These are phyloP conservation scores for Eriocheir sinensis DNA, from an alignment of 1,140 invertebrate genomes.

Conservation along the genomic window DNA sequence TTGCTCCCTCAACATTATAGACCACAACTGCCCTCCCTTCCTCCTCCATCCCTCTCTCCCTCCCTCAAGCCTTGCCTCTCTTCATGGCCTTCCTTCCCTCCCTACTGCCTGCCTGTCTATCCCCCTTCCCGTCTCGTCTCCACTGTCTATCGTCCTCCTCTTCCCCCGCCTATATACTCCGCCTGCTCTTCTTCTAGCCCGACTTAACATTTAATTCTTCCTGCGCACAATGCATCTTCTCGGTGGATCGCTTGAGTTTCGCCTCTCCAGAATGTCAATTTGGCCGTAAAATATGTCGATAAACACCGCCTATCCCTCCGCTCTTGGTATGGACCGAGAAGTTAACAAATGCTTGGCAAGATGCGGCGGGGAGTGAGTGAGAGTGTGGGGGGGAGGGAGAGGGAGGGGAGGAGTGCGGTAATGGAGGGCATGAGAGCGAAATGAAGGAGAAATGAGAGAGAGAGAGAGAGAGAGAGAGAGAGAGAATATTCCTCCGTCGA, in stretches of 20 bases:
- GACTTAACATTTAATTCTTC: background rate
- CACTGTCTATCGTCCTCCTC: background rate
- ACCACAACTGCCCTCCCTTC: slow-evolving; percentile 29
- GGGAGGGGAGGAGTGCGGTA: too few species aligned
- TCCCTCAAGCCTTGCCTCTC: background rate
- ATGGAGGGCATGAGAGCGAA: background rate
- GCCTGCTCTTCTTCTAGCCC: background rate
- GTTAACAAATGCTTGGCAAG: background rate
- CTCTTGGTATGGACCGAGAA: slow-evolving; percentile 1
- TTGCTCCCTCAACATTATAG: slow-evolving; percentile 68
- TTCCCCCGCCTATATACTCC: background rate
- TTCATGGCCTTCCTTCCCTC: background rate
- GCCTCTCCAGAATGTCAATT: background rate
- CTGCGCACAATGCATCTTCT: background rate
- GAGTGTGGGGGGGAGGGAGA: background rate
- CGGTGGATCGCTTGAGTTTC: background rate
- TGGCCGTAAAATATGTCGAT: background rate
- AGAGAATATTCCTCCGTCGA: too few species aligned
- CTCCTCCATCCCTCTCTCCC: background rate
- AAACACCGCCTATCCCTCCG: background rate
- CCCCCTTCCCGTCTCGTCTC: background rate
- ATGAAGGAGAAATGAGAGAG: background rate
- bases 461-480: slow-evolving; percentile 45
- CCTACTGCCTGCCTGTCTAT: background rate
- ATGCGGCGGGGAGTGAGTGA: slow-evolving; percentile 15